phyloP scores from a whole-genome alignment of 1,140 invertebrate genomes.

The Drosophila nigrodunni region DNA sequence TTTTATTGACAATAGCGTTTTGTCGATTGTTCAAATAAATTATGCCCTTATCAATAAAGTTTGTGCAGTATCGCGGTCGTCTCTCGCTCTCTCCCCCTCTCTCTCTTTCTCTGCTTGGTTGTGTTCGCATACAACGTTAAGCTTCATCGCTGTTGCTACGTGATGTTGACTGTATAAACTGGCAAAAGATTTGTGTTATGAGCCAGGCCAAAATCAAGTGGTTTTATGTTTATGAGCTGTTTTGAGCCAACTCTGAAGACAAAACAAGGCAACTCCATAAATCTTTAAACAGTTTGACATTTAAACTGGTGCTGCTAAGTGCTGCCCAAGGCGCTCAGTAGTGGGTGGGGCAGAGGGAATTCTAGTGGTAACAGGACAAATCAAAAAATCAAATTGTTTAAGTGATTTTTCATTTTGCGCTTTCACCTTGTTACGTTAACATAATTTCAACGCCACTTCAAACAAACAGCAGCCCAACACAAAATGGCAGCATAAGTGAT shows the following conservation, averaged over 20 bases:
- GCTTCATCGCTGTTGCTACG: conserved; percentile 53
- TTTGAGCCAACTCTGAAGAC: conserved; percentile 1
- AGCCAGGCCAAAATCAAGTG: conserved; percentile 64
- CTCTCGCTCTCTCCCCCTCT: not conserved
- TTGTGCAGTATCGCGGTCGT: conserved; percentile 3
- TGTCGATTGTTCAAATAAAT: conserved; percentile 83
- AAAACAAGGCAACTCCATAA: conserved; percentile 56
- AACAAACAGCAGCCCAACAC: conserved; percentile 51
- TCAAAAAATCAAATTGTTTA: conserved; percentile 80
- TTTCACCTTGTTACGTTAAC: conserved; percentile 81
- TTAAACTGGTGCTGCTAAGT: conserved; percentile 11
- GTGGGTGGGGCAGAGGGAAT: not conserved
- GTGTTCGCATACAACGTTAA: conserved; percentile 8
- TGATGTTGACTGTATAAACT: conserved; percentile 62
- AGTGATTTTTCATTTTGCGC: conserved; percentile 81
- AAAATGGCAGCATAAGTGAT: conserved; percentile 76
- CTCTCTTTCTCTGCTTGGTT: not conserved
- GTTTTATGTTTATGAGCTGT: conserved; percentile 68
- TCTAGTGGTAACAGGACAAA: conserved; percentile 46
- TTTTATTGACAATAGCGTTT: conserved; percentile 82
- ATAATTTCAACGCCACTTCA: conserved; percentile 71
- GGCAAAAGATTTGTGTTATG: conserved; percentile 77
- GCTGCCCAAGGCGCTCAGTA: not conserved
- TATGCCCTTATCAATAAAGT: conserved; percentile 82
- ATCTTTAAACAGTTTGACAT: conserved; percentile 58